phyloP scores from a whole-genome alignment of 2,888 invertebrate genomes.

The Polylopha cassiicola region DNA sequence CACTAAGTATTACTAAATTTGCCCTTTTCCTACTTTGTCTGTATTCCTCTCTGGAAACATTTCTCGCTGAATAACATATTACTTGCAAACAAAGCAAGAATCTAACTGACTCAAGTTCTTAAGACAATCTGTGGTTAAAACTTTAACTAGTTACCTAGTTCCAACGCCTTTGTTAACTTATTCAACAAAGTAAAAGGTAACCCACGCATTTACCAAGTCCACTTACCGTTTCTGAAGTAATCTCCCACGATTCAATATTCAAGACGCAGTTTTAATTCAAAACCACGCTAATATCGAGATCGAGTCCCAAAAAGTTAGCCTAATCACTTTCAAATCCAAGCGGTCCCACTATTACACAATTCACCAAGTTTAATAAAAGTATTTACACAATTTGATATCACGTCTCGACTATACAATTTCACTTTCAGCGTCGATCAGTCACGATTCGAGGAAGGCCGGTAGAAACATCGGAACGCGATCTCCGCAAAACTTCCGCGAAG shows the following conservation, averaged over 20 bases:
- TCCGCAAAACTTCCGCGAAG: slow-evolving; percentile 60
- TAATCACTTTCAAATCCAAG: slow-evolving; percentile 40
- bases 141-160: slow-evolving; percentile 9
- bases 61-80: no score
- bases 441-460: slow-evolving; percentile 48
- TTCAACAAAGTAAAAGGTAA: slow-evolving; percentile 12
- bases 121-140: slow-evolving; percentile 10
- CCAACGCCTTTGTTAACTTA: slow-evolving; percentile 16
- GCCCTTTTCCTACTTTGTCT: no score
- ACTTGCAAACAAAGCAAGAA: no score
- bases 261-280: slow-evolving; percentile 64
- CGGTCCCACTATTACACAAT: slow-evolving; percentile 52
- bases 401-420: slow-evolving; percentile 56
- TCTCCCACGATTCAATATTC: slow-evolving; percentile 59
- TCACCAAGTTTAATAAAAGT: slow-evolving; percentile 45
- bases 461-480: slow-evolving; percentile 53
- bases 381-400: slow-evolving; percentile 60
- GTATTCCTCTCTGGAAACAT: no score
- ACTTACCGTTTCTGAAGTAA: slow-evolving; percentile 57
- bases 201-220: slow-evolving; percentile 4
- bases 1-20: no score
- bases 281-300: slow-evolving; percentile 71
- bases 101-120: no score
- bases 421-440: slow-evolving; percentile 61
- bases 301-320: slow-evolving; percentile 45